Base-by-base conservation (phyloP, 2,888 invertebrate genomes). In the Linyphia triangularis region DNA sequence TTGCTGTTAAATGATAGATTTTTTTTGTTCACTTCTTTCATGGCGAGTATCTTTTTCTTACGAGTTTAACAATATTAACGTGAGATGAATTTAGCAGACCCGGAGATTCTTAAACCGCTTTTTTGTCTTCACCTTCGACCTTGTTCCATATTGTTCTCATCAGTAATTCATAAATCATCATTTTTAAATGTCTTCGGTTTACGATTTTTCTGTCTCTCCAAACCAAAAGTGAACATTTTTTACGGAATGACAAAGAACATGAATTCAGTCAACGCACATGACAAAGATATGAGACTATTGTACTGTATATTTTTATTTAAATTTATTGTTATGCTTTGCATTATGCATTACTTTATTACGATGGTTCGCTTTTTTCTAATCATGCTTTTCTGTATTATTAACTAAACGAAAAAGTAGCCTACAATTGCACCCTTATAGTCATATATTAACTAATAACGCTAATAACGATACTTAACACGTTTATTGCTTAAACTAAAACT, bases 91-190 rank as follows among this genome's bases (percentile, higher is more conserved):
- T 77, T 67, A 40, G 51, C 67, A 22, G 30, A 77, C 16, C 9
- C 51, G 16, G 19, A 19, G 40, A 63, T 61, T 30, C 51, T 69
- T 81, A n/a, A 28, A 26, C 7, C n/a, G 16, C 19, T 59, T 40
- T 61, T 22, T 10, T 26, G 16, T 51, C 40, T n/a, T 69, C 40
- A 69, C 85, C 85, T 65, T 73, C 40, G 69, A 85, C 77, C 77
- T 85, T 67, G 37, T 75, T 63, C 73, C 72, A 73, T 83, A 75
- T 65, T 77, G 61, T 63, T 51, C 79, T 13, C 22, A 30, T 51
- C 67, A 33, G 57, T 73, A 73, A 73, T 73, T 73, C 73, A 73
- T 73, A 73, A 73, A 73, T 73, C 73, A 73, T 57, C 30, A 19
- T 19, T 73, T 63, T 73, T 57, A 59, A 57, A 73, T 22, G 57